Evolutionary conservation across 1,140 invertebrate genomes (phyloP).

Genomic region (Leptopilina boulardi): DNA sequence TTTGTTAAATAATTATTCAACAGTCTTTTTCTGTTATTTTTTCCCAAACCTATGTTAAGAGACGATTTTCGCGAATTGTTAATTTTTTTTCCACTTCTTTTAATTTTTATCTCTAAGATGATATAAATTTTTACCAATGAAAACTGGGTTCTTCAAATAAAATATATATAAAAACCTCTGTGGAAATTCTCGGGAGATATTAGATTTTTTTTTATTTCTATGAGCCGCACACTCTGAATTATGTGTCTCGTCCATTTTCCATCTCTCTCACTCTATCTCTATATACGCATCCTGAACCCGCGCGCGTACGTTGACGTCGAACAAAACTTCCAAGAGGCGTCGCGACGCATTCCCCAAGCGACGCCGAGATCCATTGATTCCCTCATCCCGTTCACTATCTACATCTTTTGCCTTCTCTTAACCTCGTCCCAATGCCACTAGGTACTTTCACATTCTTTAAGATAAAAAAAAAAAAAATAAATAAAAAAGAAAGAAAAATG

Average conservation of each 20-base stretch:
- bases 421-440: too few species aligned
- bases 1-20: too few species aligned
- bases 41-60: too few species aligned
- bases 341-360: neutral
- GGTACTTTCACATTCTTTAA: too few species aligned
- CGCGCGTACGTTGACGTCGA: neutral
- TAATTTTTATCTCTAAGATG: neutral
- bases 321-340: neutral
- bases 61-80: neutral
- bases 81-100: neutral
- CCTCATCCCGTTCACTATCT: too few species aligned
- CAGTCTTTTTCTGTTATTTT: too few species aligned
- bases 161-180: too few species aligned
- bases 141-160: neutral
- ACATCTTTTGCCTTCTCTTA: too few species aligned
- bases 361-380: neutral
- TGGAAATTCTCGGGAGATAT: neutral
- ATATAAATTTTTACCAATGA: neutral
- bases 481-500: too few species aligned
- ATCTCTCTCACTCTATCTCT: too few species aligned
- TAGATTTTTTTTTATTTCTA: neutral
- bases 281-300: neutral
- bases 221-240: neutral
- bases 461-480: too few species aligned
- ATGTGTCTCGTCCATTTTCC: neutral